These are phyloP conservation scores for Drosophila ezoana DNA, from an alignment of 2,888 invertebrate species.

Conservation along the genomic window DNA sequence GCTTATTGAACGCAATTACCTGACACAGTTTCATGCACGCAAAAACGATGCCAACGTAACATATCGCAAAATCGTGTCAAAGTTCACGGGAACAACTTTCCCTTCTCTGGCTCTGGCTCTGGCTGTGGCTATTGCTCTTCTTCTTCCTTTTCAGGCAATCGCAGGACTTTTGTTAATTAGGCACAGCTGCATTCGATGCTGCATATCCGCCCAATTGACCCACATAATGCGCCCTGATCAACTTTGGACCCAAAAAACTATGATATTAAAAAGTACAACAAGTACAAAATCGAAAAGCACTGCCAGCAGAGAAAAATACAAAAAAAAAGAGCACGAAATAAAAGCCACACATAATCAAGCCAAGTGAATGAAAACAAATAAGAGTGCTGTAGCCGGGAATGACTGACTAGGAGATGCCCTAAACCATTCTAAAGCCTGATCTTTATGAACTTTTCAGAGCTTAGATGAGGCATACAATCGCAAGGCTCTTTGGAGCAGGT, in stretches of 20 bases:
- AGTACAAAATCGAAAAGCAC: slow-evolving; percentile 68
- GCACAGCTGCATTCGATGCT: slow-evolving; percentile 32
- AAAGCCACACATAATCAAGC: slow-evolving; percentile 15
- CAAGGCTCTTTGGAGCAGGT: too few relatives aligned
- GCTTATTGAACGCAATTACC: slow-evolving; percentile 78
- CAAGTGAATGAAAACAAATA: slow-evolving; percentile 14
- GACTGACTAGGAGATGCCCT: too few relatives aligned
- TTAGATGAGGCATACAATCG: too few relatives aligned
- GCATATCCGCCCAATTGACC: slow-evolving; percentile 61
- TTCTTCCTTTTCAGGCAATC: neutral
- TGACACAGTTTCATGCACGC: slow-evolving; percentile 62
- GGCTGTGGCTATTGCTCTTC: neutral
- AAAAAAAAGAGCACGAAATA: slow-evolving; percentile 25
- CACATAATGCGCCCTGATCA: slow-evolving; percentile 53
- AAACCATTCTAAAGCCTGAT: too few relatives aligned
- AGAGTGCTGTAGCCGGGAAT: too few relatives aligned
- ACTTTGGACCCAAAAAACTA: slow-evolving; percentile 44
- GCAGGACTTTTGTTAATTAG: slow-evolving; percentile 69
- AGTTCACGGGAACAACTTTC: slow-evolving; percentile 63
- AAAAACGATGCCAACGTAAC: slow-evolving; percentile 68
- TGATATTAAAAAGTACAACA: slow-evolving; percentile 63
- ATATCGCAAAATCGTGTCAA: slow-evolving; percentile 60
- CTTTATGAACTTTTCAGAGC: too few relatives aligned
- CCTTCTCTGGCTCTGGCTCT: slow-evolving; percentile 15
- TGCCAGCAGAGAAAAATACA: slow-evolving; percentile 35